These are phyloP conservation scores for Aphodius sticticus DNA, from an alignment of 2,888 invertebrate species.

Conservation along the genomic window DNA sequence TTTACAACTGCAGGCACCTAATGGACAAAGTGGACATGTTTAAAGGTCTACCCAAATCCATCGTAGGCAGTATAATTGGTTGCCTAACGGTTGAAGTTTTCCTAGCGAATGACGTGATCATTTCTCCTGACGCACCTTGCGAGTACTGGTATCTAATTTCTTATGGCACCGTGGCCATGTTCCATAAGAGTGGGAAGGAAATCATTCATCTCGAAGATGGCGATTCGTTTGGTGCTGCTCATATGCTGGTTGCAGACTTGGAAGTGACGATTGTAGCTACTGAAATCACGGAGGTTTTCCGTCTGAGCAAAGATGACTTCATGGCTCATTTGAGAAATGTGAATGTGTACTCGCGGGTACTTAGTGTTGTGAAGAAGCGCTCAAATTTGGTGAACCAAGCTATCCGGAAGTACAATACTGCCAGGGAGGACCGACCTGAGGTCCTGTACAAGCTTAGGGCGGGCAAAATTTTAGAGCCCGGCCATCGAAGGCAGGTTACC, in stretches of 20 bases:
- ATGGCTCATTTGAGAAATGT: conserved; percentile 50
- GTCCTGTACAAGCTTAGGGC: conserved; percentile 40
- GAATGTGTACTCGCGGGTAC: conserved; percentile 55
- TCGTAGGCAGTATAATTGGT: conserved; percentile 63
- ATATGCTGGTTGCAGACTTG: conserved; percentile 41
- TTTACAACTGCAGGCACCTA: conserved; percentile 64
- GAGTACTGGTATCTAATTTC: conserved; percentile 64
- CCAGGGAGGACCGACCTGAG: conserved; percentile 31
- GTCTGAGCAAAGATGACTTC: conserved; percentile 47
- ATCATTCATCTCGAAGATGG: conserved; percentile 65
- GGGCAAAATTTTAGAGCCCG: conserved; percentile 42
- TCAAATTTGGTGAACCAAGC: conserved; percentile 42
- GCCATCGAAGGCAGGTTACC: conserved; percentile 41
- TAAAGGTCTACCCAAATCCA: conserved; percentile 59
- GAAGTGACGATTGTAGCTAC: conserved; percentile 47
- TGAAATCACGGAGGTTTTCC: conserved; percentile 55
- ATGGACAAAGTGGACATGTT: conserved; percentile 66
- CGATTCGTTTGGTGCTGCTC: conserved; percentile 59
- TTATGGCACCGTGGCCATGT: conserved; percentile 61
- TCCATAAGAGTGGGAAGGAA: conserved; percentile 61
- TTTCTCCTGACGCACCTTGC: conserved; percentile 55
- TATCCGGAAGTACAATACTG: conserved; percentile 32
- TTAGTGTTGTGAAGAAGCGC: conserved; percentile 54
- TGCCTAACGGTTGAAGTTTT: conserved; percentile 65
- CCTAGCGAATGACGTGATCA: conserved; percentile 61